Evolutionary conservation across 2,888 invertebrate genomes (phyloP).

Genomic region (Yponomeuta cagnagella): DNA sequence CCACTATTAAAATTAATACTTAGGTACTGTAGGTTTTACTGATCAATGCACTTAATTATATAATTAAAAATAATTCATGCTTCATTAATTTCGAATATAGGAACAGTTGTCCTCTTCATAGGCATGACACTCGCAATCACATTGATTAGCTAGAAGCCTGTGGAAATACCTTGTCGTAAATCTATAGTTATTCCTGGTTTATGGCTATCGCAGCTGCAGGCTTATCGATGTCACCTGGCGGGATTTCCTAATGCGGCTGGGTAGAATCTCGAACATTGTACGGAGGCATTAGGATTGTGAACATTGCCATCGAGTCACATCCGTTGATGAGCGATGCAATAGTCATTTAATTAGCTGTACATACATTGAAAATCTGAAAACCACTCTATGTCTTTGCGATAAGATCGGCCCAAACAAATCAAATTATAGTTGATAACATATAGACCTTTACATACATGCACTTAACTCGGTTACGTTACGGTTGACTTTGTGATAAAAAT

Average conservation of each 20-base stretch:
- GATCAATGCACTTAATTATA: not conserved
- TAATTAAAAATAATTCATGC: not conserved
- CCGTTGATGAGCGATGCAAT: not conserved
- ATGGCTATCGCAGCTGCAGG: constrained; percentile 12
- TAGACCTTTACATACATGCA: too few relatives aligned
- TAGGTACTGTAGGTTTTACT: not conserved
- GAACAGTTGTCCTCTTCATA: not conserved
- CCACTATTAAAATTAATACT: not conserved
- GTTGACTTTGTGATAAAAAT: too few relatives aligned
- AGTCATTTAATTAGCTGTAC: not conserved
- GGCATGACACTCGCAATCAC: not conserved
- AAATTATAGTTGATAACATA: too few relatives aligned
- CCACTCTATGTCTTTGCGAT: too few relatives aligned
- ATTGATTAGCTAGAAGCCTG: not conserved
- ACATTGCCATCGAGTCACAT: not conserved
- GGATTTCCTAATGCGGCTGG: constrained; percentile 35
- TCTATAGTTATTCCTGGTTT: constrained; percentile 10
- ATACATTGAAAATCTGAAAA: too few relatives aligned
- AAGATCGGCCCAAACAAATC: too few relatives aligned
- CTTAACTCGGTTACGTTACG: too few relatives aligned
- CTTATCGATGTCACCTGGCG: constrained; percentile 40
- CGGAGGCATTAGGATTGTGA: not conserved
- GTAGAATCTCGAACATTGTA: constrained; percentile 14
- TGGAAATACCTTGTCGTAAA: constrained; percentile 6
- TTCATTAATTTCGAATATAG: not conserved